Conservation (phyloP, 2,113 vertebrate species). For the Embiotoca jacksoni region DNA sequence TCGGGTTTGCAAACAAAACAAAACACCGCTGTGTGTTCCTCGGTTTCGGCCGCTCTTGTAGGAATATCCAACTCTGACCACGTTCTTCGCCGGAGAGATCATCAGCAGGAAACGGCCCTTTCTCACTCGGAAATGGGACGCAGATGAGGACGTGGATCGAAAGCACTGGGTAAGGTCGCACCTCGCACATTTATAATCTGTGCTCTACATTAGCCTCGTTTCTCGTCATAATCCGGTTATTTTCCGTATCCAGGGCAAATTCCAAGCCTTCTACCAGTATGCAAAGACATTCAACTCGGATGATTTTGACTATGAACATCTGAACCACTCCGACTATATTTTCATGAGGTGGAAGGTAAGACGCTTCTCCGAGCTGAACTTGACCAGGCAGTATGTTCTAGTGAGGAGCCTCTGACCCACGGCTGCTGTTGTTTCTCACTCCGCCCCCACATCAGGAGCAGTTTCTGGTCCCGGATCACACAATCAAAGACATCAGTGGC, state of each 20-base stretch:
- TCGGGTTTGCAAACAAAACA: background rate
- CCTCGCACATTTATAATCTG: background rate
- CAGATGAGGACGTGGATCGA: conserved; percentile 97
- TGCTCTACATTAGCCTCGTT: background rate
- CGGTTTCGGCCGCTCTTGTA: conserved; percentile 49
- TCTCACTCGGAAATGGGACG: conserved; percentile 98
- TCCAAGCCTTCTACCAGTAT: conserved; percentile 98
- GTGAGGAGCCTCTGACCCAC: background rate
- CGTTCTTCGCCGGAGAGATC: conserved; percentile 98
- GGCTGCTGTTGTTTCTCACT: conserved; percentile 1
- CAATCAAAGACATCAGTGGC: conserved; percentile 99
- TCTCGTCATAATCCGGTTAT: conserved; percentile 5
- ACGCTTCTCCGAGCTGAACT: background rate
- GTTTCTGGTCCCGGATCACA: conserved; percentile 98
- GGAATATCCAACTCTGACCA: conserved; percentile 98
- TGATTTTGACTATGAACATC: conserved; percentile 97
- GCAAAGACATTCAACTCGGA: conserved; percentile 99
- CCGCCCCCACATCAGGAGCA: conserved; percentile 89
- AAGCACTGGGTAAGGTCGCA: conserved; percentile 93
- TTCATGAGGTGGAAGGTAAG: conserved; percentile 99
- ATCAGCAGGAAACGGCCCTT: conserved; percentile 98
- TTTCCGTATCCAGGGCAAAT: conserved; percentile 90
- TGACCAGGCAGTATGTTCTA: background rate
- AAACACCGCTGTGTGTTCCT: background rate
- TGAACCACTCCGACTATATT: conserved; percentile 97